phyloP scores from a whole-genome alignment of 2,888 invertebrate species.

The Seira musarum region DNA sequence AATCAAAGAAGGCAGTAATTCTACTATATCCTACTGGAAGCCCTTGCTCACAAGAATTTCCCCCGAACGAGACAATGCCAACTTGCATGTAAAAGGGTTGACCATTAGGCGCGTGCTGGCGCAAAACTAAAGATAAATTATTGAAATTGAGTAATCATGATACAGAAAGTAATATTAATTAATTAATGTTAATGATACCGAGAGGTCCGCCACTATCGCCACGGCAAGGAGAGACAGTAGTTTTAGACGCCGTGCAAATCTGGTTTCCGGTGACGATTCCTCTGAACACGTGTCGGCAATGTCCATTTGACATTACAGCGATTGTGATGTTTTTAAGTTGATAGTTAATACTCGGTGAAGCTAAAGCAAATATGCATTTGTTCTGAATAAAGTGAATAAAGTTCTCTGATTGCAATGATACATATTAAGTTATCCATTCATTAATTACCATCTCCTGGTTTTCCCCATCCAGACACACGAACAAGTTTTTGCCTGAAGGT shows the following conservation, averaged over 20 bases:
- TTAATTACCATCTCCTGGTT: slow-evolving; percentile 66
- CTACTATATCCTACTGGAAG: slow-evolving; percentile 68
- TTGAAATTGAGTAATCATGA: neutral
- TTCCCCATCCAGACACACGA: slow-evolving; percentile 69
- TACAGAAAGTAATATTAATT: neutral
- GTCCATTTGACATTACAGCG: slow-evolving; percentile 65
- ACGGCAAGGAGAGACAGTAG: slow-evolving; percentile 68
- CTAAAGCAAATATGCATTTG: neutral
- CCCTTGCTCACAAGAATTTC: slow-evolving; percentile 66
- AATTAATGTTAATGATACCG: neutral
- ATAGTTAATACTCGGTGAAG: slow-evolving; percentile 43
- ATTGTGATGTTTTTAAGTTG: slow-evolving; percentile 67
- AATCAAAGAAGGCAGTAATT: slow-evolving; percentile 68
- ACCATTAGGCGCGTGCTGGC: slow-evolving; percentile 62
- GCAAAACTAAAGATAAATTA: slow-evolving; percentile 61
- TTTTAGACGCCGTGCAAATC: slow-evolving; percentile 67
- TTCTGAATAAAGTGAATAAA: too few relatives aligned
- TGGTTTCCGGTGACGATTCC: slow-evolving; percentile 67
- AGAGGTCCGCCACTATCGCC: slow-evolving; percentile 44
- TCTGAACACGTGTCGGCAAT: slow-evolving; percentile 66
- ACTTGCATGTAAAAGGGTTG: slow-evolving; percentile 66
- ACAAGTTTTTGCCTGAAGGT: slow-evolving; percentile 66
- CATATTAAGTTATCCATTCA: neutral
- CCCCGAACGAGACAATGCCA: slow-evolving; percentile 68
- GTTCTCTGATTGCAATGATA: too few relatives aligned